Conservation (phyloP, 2,113 vertebrate genomes). For the Sterna hirundo region DNA sequence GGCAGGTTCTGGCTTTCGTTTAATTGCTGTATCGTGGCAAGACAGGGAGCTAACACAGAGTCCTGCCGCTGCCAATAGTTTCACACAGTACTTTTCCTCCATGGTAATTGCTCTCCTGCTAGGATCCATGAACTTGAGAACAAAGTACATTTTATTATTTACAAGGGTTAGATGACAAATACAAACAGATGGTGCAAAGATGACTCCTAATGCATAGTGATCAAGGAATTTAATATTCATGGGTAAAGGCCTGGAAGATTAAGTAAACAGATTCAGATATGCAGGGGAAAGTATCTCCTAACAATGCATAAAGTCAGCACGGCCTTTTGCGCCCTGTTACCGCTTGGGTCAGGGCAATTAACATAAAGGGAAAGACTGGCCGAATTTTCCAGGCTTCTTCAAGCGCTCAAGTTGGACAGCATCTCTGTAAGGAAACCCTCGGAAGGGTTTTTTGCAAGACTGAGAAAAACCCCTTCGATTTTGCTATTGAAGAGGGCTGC, state of each 20-base stretch:
- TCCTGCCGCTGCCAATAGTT: not conserved
- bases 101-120: constrained; percentile 11
- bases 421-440: not conserved
- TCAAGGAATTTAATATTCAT: constrained; percentile 65
- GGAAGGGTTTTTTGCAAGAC: not conserved
- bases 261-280: constrained; percentile 53
- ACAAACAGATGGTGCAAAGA: constrained; percentile 69
- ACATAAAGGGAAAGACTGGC: not conserved
- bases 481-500: not conserved
- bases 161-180: constrained; percentile 64
- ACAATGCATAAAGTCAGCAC: constrained; percentile 54
- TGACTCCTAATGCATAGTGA: constrained; percentile 65
- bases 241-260: constrained; percentile 32
- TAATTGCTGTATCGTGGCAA: not conserved
- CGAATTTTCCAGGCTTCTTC: not conserved
- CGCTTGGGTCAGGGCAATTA: not conserved
- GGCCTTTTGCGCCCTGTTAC: constrained; percentile 33
- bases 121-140: constrained; percentile 56
- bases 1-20: not conserved
- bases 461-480: not conserved
- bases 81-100: constrained; percentile 35
- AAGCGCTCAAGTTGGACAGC: not conserved
- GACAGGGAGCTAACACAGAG: not conserved
- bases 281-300: constrained; percentile 47
- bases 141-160: constrained; percentile 70